Conservation (phyloP, 2,113 vertebrate genomes). For the Takifugu bimaculatus region DNA sequence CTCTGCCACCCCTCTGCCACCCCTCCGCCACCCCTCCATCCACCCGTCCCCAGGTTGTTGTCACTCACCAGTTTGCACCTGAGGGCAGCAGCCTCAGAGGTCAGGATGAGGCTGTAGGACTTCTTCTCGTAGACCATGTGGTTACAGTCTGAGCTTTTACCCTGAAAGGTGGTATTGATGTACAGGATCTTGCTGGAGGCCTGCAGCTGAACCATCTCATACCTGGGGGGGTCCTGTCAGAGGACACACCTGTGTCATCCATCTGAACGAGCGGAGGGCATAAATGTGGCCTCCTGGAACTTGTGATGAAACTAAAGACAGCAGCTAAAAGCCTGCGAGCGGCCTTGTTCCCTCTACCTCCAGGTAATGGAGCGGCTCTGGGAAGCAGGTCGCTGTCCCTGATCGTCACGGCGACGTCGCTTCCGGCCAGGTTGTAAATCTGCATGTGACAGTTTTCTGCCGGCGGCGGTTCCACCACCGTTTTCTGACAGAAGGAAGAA, state of each 20-base stretch:
- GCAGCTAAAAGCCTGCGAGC: too few relatives aligned
- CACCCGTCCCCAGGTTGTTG: background rate
- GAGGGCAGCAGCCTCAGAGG: conserved; percentile 45
- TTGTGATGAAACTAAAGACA: background rate
- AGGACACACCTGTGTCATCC: background rate
- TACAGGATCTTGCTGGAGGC: conserved; percentile 50
- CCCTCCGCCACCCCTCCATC: too few relatives aligned
- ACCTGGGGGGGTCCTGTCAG: conserved; percentile 79
- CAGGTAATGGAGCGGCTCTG: conserved; percentile 69
- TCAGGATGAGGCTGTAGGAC: conserved; percentile 81
- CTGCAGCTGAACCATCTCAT: conserved; percentile 73
- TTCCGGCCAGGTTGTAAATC: conserved; percentile 81
- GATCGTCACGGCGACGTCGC: conserved; percentile 69
- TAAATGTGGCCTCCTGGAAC: background rate
- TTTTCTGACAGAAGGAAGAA: conserved; percentile 75
- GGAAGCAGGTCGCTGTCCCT: conserved; percentile 58
- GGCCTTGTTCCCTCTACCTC: conserved; percentile 62
- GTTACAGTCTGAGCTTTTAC: conserved; percentile 38
- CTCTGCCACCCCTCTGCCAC: too few relatives aligned
- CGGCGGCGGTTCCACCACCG: conserved; percentile 70
- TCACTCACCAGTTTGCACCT: conserved; percentile 80
- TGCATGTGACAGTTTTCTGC: conserved; percentile 79
- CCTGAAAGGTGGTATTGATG: conserved; percentile 60
- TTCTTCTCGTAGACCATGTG: conserved; percentile 63
- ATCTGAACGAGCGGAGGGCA: too few relatives aligned